Base-by-base conservation (phyloP, 2,888 invertebrate species). In the Mythimna loreyi region DNA sequence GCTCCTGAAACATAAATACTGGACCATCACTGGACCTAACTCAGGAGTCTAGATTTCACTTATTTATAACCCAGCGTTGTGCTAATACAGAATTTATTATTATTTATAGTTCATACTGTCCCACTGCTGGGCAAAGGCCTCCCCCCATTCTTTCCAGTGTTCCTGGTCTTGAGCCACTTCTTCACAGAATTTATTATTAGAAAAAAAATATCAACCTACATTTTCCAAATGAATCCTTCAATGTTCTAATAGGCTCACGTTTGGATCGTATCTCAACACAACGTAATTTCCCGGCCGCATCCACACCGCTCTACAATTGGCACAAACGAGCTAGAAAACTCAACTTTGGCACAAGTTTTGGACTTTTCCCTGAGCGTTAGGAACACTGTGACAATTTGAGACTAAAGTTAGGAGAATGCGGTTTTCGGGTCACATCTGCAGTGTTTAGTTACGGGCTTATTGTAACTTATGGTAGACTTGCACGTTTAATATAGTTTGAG, bases 271-370 rank as follows among this genome's bases (percentile, higher is more conserved):
- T 77, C 79, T 84, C 79, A 86, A 84, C 82, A 81, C 83, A 86
- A 89, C 81, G 86, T 87, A 87, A 88, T 89, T 87, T 88, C 71
- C 64, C 75, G 75, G 66, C 83, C 86, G 80, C 81, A 85, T 83
- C 81, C 79, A 81, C 78, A 85, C 77, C 81, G 82, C 77, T 83
- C 77, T 83, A 89, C 89, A 91, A 90, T 90, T 86, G 90, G 83
- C 84, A 84, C 85, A 87, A 91, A 91, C 86, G 89, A 90, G 85
- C 85, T 85, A 79, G 85, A 86, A 86, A 86, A 87, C 83, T 82
- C 66, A 84, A 88, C 85, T 88, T 88, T 83, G 83, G 81, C 82
- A 72, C 78, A 86, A 90, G 85, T 90, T 89, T 85, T 63, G 73
- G 83, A 85, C 84, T 86, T 86, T 83, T 78, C 79, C 81, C 76